A percentile compares a stretch with the other conserved stretches of the same genome.
Conservation (phyloP, 2,888 invertebrate species). For the Clepsis dumicolana region DNA sequence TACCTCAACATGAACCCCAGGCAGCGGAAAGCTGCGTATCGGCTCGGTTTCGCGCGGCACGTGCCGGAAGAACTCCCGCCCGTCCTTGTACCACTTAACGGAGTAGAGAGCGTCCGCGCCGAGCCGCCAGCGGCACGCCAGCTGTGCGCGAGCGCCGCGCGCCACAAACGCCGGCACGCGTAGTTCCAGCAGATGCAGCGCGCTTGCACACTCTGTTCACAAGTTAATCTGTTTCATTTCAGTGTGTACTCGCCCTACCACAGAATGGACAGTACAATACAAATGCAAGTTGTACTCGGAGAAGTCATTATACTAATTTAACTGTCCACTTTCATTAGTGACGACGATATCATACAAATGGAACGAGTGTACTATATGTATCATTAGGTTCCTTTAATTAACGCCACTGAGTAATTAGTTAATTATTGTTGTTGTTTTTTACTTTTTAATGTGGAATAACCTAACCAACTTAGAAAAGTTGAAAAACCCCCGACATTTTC, state of each 20-base stretch:
- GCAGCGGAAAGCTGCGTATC: conserved; percentile 89
- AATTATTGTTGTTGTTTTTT: no score
- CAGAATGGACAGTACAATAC: no score
- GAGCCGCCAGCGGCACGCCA: conserved; percentile 91
- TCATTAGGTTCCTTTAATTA: no score
- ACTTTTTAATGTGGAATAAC: no score
- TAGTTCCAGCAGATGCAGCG: conserved; percentile 89
- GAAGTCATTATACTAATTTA: no score
- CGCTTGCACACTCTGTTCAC: conserved; percentile 68
- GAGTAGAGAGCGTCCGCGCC: conserved; percentile 90
- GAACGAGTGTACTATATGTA: no score
- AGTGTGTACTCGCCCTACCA: neutral
- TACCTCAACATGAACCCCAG: conserved; percentile 91
- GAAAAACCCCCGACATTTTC: no score
- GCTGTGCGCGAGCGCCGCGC: conserved; percentile 87
- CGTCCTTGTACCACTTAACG: conserved; percentile 94
- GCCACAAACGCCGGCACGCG: conserved; percentile 90
- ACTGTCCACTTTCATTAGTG: no score
- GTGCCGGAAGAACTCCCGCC: conserved; percentile 92
- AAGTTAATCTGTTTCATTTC: neutral
- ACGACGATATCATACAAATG: no score
- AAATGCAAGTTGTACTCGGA: no score
- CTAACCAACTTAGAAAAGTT: no score
- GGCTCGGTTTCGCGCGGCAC: conserved; percentile 91
- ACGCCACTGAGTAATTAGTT: no score